Base-by-base conservation (phyloP, 2,797 vertebrate genomes). In the Helarctos malayanus region DNA sequence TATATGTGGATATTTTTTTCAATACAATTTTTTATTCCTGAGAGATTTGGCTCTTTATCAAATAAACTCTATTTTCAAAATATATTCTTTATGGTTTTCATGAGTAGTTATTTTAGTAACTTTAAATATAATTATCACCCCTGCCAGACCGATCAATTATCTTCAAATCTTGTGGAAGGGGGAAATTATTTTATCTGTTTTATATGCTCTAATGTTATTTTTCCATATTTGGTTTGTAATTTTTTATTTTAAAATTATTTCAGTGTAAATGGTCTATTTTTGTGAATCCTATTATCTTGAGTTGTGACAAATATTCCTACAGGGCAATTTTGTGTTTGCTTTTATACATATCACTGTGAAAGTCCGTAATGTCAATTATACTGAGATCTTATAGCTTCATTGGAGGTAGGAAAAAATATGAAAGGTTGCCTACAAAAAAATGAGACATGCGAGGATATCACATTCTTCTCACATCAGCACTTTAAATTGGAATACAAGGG, bases 241-340 rank as follows among this genome's bases (percentile, higher is more conserved):
- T 56, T 92, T 92, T 92, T 16, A 56, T n/a, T 78, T 76, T 63
- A n/a, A 54, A 65, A 32, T 78, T 47, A 76, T 78, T 79, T 78
- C 29, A 47, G 1, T 27, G 25, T 45, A 65, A 78, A 45, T 32
- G 56, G 29, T 35, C 15, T 56, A 11, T 16, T 86, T 93, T 32
- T 11, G 15, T 41, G 49, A 61, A 15, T 71, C 0, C 25, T 79
- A 6, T 59, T 59, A 59, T 27, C 45, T 15, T 15, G 25, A 45
- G 19, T 76, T 91, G 15, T 61, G 56, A 73, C 41, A 71, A 41
- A 71, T 45, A 75, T 29, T 73, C 29, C 3, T 61, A 80, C 15
- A 54, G 54, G 27, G 35, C 21, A 9, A 54, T n/a, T 29, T 23
- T 38, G 32, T 83, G 18, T 78, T 78, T 91, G 21, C 2, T 68